Evolutionary conservation across 2,888 invertebrate species (phyloP).

Genomic region (Eupsilia transversa): DNA sequence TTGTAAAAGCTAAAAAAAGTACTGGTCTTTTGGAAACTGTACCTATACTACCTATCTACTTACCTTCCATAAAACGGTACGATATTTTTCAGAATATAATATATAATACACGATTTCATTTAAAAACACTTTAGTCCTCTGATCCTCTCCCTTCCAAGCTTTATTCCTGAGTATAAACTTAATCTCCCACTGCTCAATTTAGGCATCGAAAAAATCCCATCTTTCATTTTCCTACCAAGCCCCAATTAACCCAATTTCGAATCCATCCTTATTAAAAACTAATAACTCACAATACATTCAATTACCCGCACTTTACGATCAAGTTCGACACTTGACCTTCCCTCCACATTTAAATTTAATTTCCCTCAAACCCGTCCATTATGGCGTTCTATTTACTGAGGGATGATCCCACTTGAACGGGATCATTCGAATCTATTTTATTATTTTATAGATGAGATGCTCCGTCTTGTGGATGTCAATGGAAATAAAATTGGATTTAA

Average conservation of each 20-base stretch:
- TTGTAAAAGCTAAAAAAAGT: too few species aligned
- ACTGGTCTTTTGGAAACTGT: background rate
- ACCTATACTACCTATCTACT: too few species aligned
- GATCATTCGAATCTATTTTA: constrained; percentile 65
- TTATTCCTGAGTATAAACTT: background rate
- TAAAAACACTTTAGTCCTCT: background rate
- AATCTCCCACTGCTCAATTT: background rate
- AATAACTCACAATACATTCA: constrained; percentile 42
- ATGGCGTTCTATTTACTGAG: constrained; percentile 72
- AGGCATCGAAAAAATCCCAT: background rate
- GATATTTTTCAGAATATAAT: background rate
- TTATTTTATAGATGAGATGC: constrained; percentile 66
- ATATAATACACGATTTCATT: background rate
- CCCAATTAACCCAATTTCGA: constrained; percentile 23
- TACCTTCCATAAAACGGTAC: background rate
- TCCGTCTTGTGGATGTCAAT: constrained; percentile 30
- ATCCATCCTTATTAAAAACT: constrained; percentile 28
- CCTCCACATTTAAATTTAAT: constrained; percentile 70
- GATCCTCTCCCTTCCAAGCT: background rate
- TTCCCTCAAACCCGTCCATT: constrained; percentile 74
- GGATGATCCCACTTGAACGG: constrained; percentile 67
- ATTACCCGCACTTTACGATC: constrained; percentile 41
- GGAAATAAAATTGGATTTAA: constrained; percentile 23
- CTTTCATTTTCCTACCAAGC: background rate
- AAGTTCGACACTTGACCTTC: constrained; percentile 52